Conservation (phyloP, 2,888 invertebrate species). For the Calliphora vomitoria region DNA sequence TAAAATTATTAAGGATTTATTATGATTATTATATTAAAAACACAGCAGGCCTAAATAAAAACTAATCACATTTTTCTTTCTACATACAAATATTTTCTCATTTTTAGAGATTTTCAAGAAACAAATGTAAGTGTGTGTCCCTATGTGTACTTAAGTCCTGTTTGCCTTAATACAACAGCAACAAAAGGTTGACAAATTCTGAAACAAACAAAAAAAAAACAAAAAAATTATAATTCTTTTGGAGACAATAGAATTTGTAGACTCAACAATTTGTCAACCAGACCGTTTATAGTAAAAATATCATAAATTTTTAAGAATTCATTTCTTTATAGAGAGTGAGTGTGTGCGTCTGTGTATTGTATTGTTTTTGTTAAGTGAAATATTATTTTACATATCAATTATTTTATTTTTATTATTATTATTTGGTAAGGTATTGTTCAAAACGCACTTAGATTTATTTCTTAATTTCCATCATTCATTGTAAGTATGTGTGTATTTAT, state of each 20-base stretch:
- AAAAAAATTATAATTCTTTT: constrained; percentile 67
- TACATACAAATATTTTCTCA: constrained; percentile 5
- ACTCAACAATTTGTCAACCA: constrained; percentile 70
- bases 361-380: constrained; percentile 74
- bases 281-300: constrained; percentile 58
- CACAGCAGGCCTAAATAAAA: constrained; percentile 76
- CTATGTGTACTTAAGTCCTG: constrained; percentile 55
- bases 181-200: constrained; percentile 65
- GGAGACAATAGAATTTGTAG: constrained; percentile 46
- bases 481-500: constrained; percentile 5
- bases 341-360: neutral
- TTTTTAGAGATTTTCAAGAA: constrained; percentile 13
- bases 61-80: constrained; percentile 23
- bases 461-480: constrained; percentile 17
- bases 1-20: constrained; percentile 83
- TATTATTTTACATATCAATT: constrained; percentile 85
- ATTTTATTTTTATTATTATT: constrained; percentile 74
- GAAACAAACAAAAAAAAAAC: constrained; percentile 59
- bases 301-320: constrained; percentile 57
- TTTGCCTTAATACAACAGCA: constrained; percentile 48
- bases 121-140: neutral
- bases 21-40: constrained; percentile 84
- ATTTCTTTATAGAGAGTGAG: constrained; percentile 8
- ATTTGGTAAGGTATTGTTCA: constrained; percentile 23
- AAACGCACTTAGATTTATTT: constrained; percentile 10